phyloP scores from a whole-genome alignment of 2,888 invertebrate species.

The Drosophila merina region DNA sequence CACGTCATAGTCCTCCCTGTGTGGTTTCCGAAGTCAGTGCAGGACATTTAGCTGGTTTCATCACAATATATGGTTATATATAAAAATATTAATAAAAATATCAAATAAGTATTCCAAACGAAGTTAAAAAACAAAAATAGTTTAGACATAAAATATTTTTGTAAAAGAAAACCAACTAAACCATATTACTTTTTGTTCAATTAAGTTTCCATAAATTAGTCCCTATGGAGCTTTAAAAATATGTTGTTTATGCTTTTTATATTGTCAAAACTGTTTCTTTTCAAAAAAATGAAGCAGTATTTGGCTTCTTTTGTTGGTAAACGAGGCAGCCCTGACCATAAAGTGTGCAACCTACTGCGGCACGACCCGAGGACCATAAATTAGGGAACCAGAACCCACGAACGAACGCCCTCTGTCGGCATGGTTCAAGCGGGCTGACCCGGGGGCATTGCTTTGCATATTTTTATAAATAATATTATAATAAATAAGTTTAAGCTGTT shows the following conservation, averaged over 20 bases:
- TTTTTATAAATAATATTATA: slow-evolving; percentile 73
- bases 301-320: slow-evolving; percentile 9
- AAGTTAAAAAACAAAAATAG: too few relatives aligned
- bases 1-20: slow-evolving; percentile 22
- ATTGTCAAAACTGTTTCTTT: slow-evolving; percentile 3
- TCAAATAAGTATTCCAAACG: too few relatives aligned
- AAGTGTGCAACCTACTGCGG: slow-evolving; percentile 73
- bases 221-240: not conserved
- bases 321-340: slow-evolving; percentile 45
- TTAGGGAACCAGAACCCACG: slow-evolving; percentile 50
- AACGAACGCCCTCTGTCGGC: slow-evolving; percentile 53
- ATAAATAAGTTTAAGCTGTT: slow-evolving; percentile 73
- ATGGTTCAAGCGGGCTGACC: slow-evolving; percentile 38
- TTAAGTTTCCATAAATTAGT: not conserved
- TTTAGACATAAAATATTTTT: too few relatives aligned
- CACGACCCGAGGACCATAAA: slow-evolving; percentile 66
- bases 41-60: slow-evolving; percentile 5
- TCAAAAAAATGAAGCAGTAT: slow-evolving; percentile 4
- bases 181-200: not conserved
- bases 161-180: not conserved
- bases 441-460: slow-evolving; percentile 51
- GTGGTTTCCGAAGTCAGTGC: slow-evolving; percentile 19
- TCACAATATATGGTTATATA: too few relatives aligned
- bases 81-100: too few relatives aligned
- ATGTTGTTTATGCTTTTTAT: not conserved